These are phyloP conservation scores for Venustaconcha ellipsiformis DNA, from an alignment of 1,140 invertebrate genomes.

Conservation along the genomic window DNA sequence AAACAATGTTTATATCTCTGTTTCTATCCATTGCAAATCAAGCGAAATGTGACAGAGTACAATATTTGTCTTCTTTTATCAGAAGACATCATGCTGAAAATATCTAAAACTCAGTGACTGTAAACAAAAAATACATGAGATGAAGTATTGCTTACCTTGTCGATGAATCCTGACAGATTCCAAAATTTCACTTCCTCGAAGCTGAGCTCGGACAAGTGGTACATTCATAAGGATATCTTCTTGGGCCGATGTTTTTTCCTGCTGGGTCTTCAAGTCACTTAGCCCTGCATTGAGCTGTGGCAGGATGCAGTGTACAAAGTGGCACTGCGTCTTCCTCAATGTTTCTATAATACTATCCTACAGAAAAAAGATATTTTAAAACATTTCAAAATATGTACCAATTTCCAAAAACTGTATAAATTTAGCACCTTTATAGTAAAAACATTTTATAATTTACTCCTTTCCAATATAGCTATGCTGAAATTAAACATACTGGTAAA, in stretches of 20 bases:
- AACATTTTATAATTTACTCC: no score
- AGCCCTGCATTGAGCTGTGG: constrained; percentile 82
- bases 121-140: not conserved
- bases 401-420: not conserved
- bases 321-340: constrained; percentile 82
- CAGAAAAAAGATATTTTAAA: constrained; percentile 39
- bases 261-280: constrained; percentile 64
- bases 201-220: constrained; percentile 86
- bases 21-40: not conserved
- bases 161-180: constrained; percentile 91
- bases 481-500: no score
- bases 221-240: constrained; percentile 84
- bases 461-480: no score
- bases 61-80: not conserved
- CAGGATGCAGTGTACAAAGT: constrained; percentile 91
- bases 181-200: constrained; percentile 90
- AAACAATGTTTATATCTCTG: not conserved
- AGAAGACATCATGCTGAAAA: not conserved
- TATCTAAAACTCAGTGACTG: not conserved
- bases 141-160: constrained; percentile 74
- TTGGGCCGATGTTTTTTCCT: constrained; percentile 38
- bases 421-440: no score
- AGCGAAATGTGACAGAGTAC: no score
- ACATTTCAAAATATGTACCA: not conserved
- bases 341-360: constrained; percentile 91